Conservation (phyloP, 1,140 invertebrate genomes). For the Xylocopa sonorina region DNA sequence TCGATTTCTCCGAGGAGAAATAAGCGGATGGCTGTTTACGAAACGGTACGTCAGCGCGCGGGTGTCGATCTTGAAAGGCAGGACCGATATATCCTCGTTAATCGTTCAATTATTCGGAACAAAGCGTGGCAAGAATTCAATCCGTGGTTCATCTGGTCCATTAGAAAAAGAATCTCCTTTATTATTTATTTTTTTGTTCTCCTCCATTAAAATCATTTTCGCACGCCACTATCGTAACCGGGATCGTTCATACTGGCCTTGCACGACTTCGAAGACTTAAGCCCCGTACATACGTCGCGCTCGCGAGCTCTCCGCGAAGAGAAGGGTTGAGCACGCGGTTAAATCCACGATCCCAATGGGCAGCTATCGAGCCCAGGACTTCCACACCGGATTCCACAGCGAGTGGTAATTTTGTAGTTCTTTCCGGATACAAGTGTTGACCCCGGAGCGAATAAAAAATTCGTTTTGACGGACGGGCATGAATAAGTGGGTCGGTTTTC, state of each 20-base stretch:
- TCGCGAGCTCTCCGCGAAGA: background rate
- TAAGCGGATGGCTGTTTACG: conserved; percentile 30
- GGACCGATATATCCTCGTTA: conserved; percentile 37
- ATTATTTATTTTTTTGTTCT: background rate
- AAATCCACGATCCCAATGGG: too few species aligned
- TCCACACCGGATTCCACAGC: background rate
- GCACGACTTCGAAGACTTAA: background rate
- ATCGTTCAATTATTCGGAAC: conserved; percentile 43
- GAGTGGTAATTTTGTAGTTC: background rate
- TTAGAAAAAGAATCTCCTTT: background rate
- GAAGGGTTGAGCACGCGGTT: too few species aligned
- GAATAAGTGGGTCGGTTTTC: background rate
- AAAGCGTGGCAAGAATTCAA: conserved; percentile 45
- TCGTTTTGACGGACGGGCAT: background rate
- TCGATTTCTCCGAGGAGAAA: conserved; percentile 42
- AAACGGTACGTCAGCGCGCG: conserved; percentile 28
- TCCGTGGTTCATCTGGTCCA: background rate
- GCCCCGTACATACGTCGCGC: background rate
- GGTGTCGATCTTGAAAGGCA: conserved; percentile 43
- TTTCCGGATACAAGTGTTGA: background rate
- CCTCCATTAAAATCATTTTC: background rate
- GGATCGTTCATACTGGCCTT: background rate
- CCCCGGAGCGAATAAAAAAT: background rate
- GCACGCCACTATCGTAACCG: background rate
- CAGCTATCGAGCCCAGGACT: background rate